These are phyloP conservation scores for Condylura cristata DNA, from an alignment of 2,113 vertebrate species.

Conservation along the genomic window DNA sequence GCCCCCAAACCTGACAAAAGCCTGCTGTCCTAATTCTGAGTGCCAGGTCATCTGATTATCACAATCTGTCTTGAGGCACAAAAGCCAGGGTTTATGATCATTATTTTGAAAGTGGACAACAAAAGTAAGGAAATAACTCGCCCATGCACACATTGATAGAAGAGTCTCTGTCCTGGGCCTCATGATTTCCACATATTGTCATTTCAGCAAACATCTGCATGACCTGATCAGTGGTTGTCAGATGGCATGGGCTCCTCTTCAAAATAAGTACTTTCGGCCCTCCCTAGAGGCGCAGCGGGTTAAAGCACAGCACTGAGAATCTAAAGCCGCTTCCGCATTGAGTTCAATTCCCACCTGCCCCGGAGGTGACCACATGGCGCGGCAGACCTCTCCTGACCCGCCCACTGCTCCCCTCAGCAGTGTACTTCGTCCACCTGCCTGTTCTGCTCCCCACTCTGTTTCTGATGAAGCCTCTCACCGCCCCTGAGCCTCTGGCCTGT, in stretches of 20 bases:
- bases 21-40: slow-evolving; percentile 9
- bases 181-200: background rate
- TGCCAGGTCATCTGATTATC: slow-evolving; percentile 49
- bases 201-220: slow-evolving; percentile 42
- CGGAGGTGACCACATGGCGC: too few relatives aligned
- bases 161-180: slow-evolving; percentile 18
- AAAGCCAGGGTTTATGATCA: background rate
- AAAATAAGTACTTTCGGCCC: slow-evolving; percentile 8
- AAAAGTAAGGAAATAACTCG: background rate
- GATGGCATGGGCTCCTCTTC: slow-evolving; percentile 7
- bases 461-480: too few relatives aligned
- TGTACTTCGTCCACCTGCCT: too few relatives aligned
- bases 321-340: too few relatives aligned
- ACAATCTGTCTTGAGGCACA: background rate
- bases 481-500: too few relatives aligned
- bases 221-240: background rate
- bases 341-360: too few relatives aligned
- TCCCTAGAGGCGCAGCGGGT: too few relatives aligned
- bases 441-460: too few relatives aligned
- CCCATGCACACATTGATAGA: background rate
- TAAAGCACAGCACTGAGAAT: too few relatives aligned
- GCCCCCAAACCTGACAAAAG: slow-evolving; percentile 18
- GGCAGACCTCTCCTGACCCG: too few relatives aligned
- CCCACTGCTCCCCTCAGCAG: too few relatives aligned
- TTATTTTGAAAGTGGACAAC: background rate